These are phyloP conservation scores for Pogona vitticeps DNA, from an alignment of 2,113 vertebrate genomes.

Conservation along the genomic window DNA sequence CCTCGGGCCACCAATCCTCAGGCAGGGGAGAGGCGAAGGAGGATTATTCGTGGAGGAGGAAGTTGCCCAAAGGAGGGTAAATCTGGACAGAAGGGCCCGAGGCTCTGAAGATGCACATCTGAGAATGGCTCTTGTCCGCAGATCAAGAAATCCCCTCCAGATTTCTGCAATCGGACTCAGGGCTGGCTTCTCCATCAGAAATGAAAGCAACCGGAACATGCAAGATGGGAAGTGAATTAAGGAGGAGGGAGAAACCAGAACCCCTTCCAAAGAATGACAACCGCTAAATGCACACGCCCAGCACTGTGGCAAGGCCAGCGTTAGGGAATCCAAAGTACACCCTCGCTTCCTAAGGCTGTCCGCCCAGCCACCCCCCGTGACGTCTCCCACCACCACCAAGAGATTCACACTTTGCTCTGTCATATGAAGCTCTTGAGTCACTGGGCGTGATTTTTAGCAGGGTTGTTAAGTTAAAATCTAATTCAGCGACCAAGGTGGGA, in stretches of 20 bases:
- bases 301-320: background rate
- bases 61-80: background rate
- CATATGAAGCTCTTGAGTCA: background rate
- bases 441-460: constrained; percentile 1
- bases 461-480: background rate
- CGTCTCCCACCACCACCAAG: background rate
- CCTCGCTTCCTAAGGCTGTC: too few relatives aligned
- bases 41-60: background rate
- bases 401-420: constrained; percentile 12
- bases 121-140: too few relatives aligned
- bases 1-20: background rate
- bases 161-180: too few relatives aligned
- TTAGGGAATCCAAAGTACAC: too few relatives aligned
- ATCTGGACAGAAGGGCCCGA: background rate
- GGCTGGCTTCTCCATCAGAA: too few relatives aligned
- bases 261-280: too few relatives aligned
- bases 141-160: too few relatives aligned
- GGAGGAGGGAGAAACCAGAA: background rate
- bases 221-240: background rate
- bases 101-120: background rate
- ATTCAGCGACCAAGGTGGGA: background rate
- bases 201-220: background rate
- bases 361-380: constrained; percentile 20
- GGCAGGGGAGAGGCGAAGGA: background rate
- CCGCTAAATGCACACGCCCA: background rate